phyloP scores from a whole-genome alignment of 1,140 invertebrate species.

The Magallana gigas region DNA sequence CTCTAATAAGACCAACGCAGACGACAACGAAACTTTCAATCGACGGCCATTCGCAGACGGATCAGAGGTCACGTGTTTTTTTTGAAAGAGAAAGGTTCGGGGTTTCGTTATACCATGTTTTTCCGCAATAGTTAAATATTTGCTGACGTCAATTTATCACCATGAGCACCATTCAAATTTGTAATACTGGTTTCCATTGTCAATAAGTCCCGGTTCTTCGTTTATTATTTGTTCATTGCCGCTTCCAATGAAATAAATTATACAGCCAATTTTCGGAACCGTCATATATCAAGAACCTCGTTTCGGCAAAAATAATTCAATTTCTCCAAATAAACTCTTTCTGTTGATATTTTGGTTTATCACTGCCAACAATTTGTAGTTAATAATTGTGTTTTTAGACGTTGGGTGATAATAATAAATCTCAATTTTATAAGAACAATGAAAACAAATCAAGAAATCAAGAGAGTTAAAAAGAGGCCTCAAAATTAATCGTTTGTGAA shows the following conservation, averaged over 20 bases:
- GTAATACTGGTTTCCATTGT: conserved; percentile 52
- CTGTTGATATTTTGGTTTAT: background rate
- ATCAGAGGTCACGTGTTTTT: conserved; percentile 51
- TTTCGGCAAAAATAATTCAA: conserved; percentile 28
- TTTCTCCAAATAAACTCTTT: conserved; percentile 14
- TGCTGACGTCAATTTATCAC: conserved; percentile 53
- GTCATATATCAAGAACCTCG: conserved; percentile 49
- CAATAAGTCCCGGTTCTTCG: conserved; percentile 46
- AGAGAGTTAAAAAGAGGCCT: too few species aligned
- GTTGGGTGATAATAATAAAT: background rate
- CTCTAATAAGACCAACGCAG: conserved; percentile 49
- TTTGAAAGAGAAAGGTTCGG: conserved; percentile 58
- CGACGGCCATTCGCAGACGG: conserved; percentile 47
- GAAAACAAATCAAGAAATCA: background rate
- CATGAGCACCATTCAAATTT: conserved; percentile 56
- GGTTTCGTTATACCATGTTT: conserved; percentile 52
- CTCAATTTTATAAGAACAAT: conserved; percentile 29
- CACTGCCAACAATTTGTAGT: background rate
- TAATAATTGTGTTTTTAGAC: background rate
- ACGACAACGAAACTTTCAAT: conserved; percentile 32
- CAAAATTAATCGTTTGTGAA: too few species aligned
- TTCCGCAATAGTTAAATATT: conserved; percentile 57
- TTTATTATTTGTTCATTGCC: conserved; percentile 48
- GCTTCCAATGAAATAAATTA: conserved; percentile 59
- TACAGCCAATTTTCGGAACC: conserved; percentile 49